These are phyloP conservation scores for Nothobranchius kuhntae DNA, from an alignment of 2,113 vertebrate species.

Conservation along the genomic window DNA sequence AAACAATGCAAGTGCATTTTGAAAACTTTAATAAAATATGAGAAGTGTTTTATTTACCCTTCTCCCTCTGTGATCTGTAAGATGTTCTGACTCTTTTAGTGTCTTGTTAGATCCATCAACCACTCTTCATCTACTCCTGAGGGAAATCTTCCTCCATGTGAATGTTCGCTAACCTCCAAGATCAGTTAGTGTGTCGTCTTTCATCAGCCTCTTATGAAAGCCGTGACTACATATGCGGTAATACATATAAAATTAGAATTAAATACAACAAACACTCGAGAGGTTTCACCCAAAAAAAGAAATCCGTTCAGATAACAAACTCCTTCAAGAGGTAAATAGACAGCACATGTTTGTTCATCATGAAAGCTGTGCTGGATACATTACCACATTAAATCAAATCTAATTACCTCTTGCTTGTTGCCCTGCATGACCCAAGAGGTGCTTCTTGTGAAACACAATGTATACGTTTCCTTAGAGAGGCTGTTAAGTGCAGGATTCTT, in stretches of 20 bases:
- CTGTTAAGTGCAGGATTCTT: conserved; percentile 8
- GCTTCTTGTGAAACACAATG: conserved; percentile 25
- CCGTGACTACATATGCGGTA: conserved; percentile 5
- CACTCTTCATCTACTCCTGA: conserved; percentile 5
- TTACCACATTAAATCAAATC: conserved; percentile 70
- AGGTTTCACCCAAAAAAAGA: conserved; percentile 27
- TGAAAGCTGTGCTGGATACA: conserved; percentile 64
- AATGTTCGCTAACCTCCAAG: not conserved
- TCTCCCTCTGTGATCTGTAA: conserved; percentile 22
- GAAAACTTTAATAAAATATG: conserved; percentile 51
- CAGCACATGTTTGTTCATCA: conserved; percentile 53
- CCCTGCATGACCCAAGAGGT: conserved; percentile 48
- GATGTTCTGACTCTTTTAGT: conserved; percentile 35
- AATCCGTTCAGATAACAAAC: conserved; percentile 42
- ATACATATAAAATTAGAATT: conserved; percentile 29
- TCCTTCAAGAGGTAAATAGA: conserved; percentile 58
- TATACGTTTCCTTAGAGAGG: not conserved
- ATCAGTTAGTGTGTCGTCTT: not conserved
- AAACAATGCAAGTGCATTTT: conserved; percentile 45
- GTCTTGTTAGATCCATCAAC: conserved; percentile 36
- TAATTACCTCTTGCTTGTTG: conserved; percentile 65
- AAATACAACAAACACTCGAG: conserved; percentile 37
- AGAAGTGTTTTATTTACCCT: conserved; percentile 41
- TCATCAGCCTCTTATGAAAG: not conserved
- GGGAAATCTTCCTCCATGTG: conserved; percentile 2